Evolutionary conservation across 2,797 vertebrate genomes (phyloP).

Genomic region (Cetoscarus ocellatus): DNA sequence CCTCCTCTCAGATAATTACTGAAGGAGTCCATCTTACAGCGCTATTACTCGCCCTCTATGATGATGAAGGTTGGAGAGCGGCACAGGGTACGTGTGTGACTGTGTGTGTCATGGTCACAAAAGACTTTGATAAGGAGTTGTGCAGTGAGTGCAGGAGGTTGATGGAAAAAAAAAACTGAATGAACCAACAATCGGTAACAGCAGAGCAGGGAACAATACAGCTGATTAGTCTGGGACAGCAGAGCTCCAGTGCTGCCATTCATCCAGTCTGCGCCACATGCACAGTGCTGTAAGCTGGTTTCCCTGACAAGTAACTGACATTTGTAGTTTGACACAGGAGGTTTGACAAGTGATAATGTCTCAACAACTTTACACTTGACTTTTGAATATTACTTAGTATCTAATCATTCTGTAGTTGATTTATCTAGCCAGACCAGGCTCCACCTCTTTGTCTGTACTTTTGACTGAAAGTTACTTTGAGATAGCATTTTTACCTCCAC

Average conservation of each 20-base stretch:
- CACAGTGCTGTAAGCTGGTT: constrained; percentile 48
- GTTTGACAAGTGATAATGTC: constrained; percentile 24
- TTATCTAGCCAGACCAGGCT: neutral
- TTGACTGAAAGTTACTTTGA: too few relatives aligned
- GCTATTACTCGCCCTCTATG: neutral
- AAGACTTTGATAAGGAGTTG: constrained; percentile 11
- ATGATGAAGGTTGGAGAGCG: neutral
- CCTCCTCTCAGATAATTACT: constrained; percentile 14
- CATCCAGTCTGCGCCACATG: constrained; percentile 35
- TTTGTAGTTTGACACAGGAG: constrained; percentile 26
- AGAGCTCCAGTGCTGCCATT: constrained; percentile 56
- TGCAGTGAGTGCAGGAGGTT: constrained; percentile 20
- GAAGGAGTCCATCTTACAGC: constrained; percentile 1
- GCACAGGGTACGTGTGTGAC: neutral
- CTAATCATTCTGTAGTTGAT: neutral
- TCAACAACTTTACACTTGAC: constrained; percentile 6
- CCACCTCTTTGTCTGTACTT: too few relatives aligned
- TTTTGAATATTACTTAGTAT: constrained; percentile 1
- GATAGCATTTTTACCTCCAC: too few relatives aligned
- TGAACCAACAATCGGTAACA: constrained; percentile 11
- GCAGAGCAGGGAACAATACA: constrained; percentile 64
- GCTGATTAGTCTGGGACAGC: constrained; percentile 76
- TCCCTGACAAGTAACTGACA: constrained; percentile 73
- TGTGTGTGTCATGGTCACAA: constrained; percentile 12
- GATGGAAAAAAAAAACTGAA: constrained; percentile 18